Percentiles rank a stretch among this genome's conserved stretches.
phyloP scores from a whole-genome alignment of 2,797 vertebrate species.

The Acanthiza pusilla region DNA sequence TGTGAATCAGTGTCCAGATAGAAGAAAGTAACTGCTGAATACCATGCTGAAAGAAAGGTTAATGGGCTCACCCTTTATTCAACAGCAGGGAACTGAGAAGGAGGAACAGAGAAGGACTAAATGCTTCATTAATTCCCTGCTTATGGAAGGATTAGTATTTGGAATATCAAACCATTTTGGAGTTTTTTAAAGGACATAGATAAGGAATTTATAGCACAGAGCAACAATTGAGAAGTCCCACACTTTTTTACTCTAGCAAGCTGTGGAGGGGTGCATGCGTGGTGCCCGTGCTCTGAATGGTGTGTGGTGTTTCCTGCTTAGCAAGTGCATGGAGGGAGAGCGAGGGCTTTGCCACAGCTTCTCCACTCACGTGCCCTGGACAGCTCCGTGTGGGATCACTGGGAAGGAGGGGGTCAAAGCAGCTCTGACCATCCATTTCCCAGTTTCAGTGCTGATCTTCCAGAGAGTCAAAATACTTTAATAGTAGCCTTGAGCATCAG shows the following conservation, averaged over 20 bases:
- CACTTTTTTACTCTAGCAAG: not conserved
- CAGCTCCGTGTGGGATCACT: not conserved
- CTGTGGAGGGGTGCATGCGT: not conserved
- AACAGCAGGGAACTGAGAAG: not conserved
- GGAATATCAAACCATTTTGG: not conserved
- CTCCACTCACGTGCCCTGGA: fast-evolving
- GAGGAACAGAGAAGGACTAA: not conserved
- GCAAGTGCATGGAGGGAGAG: not conserved
- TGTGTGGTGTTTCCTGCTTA: not conserved
- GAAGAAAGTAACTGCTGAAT: not conserved
- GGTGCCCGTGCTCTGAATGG: not conserved
- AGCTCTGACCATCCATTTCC: not conserved
- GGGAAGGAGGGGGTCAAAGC: not conserved
- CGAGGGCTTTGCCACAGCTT: not conserved
- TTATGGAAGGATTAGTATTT: not conserved
- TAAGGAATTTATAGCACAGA: not conserved
- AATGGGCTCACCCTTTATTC: not conserved
- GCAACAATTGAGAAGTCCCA: not conserved
- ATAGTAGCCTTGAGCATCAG: not conserved
- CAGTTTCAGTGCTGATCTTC: not conserved
- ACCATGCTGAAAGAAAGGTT: not conserved
- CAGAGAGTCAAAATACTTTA: not conserved
- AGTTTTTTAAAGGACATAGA: not conserved
- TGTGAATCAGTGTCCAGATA: not conserved
- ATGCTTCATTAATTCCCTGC: not conserved